Evolutionary conservation across 2,797 vertebrate species (phyloP).

Genomic region (Sebastes minor): DNA sequence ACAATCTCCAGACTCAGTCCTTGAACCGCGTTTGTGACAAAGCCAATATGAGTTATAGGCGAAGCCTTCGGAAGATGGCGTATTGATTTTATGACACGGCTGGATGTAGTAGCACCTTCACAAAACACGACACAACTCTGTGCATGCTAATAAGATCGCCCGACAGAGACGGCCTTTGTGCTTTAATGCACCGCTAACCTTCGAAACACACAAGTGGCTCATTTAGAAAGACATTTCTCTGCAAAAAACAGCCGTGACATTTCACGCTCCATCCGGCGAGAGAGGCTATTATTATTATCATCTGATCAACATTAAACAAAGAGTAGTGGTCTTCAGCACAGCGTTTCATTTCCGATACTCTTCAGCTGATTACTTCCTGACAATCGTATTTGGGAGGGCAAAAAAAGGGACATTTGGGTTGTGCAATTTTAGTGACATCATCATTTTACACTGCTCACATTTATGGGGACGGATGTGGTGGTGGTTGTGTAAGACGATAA

Average conservation of each 20-base stretch:
- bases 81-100: constrained; percentile 74
- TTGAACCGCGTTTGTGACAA: constrained; percentile 55
- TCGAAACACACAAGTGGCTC: background rate
- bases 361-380: constrained; percentile 37
- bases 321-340: background rate
- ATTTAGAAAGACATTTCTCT: constrained; percentile 19
- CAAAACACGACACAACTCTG: constrained; percentile 35
- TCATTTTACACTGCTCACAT: constrained; percentile 31
- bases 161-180: constrained; percentile 25
- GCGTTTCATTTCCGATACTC: constrained; percentile 40
- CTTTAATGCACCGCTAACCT: constrained; percentile 24
- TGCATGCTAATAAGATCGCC: constrained; percentile 64
- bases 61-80: constrained; percentile 58
- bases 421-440: constrained; percentile 23
- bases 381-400: constrained; percentile 8
- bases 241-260: constrained; percentile 55
- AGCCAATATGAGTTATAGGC: constrained; percentile 61
- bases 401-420: constrained; percentile 8
- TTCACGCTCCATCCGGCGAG: background rate
- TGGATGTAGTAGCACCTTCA: constrained; percentile 57
- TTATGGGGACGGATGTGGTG: background rate
- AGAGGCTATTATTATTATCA: constrained; percentile 12
- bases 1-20: constrained; percentile 54
- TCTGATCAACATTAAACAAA: constrained; percentile 2
- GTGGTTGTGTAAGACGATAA: constrained; percentile 51